Evolutionary conservation across 2,888 invertebrate species (phyloP), one percentile per base, ranked within the genome.

Genomic region (Cheilosia variabilis): DNA sequence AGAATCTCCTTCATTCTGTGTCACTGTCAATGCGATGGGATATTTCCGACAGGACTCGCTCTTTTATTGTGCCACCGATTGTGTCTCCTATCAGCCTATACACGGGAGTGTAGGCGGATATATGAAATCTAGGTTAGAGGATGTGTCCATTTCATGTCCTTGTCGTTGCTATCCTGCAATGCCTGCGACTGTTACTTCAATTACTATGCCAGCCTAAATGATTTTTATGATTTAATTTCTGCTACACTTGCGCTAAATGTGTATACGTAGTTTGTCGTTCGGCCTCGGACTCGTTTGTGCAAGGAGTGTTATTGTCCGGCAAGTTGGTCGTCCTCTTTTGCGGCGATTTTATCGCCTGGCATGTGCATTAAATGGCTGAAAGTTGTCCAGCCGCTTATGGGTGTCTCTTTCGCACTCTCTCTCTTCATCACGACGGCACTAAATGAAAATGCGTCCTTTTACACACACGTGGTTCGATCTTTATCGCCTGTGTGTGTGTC

Each of bases 151-250:
- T 50, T 4, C 15, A 47, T 9, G 47, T 47, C 47, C 17, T 19
- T 47, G 47, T 47, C 17, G 19, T 9, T 52, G 27, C 3, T 13
- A 22, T 13, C 10, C 22, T 24, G 15, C 24, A 24, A 13, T 52
- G 10, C 22, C 13, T 4, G 19, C 68, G 55, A 68, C 75, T 57
- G 43, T 75, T 81, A 73, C 73, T 60, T 62, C 65, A 66, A 65
- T 73, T 73, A 75, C 75, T 41, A 41, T 1, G 45, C 47, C 53
- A 37, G 69, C 52, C 65, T 69, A 71, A 81, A 81, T 76, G 65
- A 81, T 71, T 76, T 81, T 76, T 76, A 76, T 81, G 81, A 81
- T 81, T 81, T 81, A 81, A 81, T 81, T 81, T 76, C 63, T 71
- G 76, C 65, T 76, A 76, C 76, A 81, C 76, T 81, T 81, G 31